Percentiles rank a stretch among this genome's conserved stretches.
These are phyloP conservation scores for Podocnemis expansa DNA, from an alignment of 2,113 vertebrate genomes.

Conservation along the genomic window DNA sequence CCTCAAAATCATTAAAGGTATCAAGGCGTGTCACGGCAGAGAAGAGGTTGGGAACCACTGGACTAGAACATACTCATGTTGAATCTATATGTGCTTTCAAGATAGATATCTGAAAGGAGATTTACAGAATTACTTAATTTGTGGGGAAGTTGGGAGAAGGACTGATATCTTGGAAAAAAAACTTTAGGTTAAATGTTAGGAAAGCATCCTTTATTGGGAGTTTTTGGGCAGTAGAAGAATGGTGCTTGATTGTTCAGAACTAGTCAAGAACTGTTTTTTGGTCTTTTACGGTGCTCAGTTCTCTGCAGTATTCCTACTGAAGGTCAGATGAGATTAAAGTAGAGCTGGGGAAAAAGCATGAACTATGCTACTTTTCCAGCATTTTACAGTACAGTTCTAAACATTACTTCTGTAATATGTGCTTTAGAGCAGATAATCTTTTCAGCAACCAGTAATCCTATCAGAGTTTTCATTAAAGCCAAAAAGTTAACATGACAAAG, in stretches of 20 bases:
- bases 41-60: too few species aligned
- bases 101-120: not conserved
- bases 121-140: not conserved
- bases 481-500: conserved; percentile 33
- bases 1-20: too few species aligned
- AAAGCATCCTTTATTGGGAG: not conserved
- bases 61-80: not conserved
- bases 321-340: conserved; percentile 9
- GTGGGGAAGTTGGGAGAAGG: not conserved
- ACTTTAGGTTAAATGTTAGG: not conserved
- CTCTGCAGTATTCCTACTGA: not conserved
- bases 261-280: not conserved
- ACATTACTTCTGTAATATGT: conserved; percentile 47
- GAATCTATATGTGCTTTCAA: not conserved
- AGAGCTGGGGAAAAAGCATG: not conserved
- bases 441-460: conserved; percentile 58
- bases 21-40: too few species aligned
- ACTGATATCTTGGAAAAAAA: not conserved
- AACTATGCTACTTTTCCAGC: not conserved
- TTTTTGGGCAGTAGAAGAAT: not conserved
- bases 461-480: conserved; percentile 30
- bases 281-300: not conserved
- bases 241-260: not conserved
- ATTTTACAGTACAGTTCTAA: conserved; percentile 27
- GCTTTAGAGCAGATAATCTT: conserved; percentile 60